Base-by-base conservation (phyloP, 2,113 vertebrate species). In the Corythaeola cristata region DNA sequence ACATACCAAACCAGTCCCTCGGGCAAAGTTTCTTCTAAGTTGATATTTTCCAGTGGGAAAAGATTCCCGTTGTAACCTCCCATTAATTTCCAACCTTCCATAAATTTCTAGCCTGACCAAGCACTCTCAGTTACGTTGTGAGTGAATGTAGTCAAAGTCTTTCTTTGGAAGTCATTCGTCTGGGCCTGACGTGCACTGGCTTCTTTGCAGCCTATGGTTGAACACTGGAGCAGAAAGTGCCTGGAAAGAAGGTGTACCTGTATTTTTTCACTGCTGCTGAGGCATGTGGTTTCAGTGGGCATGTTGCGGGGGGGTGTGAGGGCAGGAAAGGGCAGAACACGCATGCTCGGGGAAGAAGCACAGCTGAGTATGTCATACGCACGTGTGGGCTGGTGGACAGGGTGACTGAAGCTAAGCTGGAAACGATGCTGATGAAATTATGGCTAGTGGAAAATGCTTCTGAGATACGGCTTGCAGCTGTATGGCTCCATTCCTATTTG, bases 251-350 rank as follows among this genome's bases (percentile, higher is more conserved):
- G n/a, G 5, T 45, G 28, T 22, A 17, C 21, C 33, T 59, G 9
- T 22, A 5, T 41, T 15, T 91, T 79, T 60, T 30, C 49, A 15
- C 20, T 49, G 49, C 35, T 82, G 56, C 69, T 63, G 60, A 87
- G 49, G 37, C 2, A 0, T 0, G 0, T 0, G 23, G 56, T 44
- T 69, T n/a, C 49, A 6, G 56, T 27, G 33, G 41, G 11, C 32
- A 30, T 5, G 9, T 17, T 56, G 41, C 5, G 3, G 24, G 7
- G 6, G 2, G 8, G 6, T 12, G 7, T 15, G 37, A 37, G 27
- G 26, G 50, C 12, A 78, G 26, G 30, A 55, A 50, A 69, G 30
- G 44, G 35, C 79, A 69, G 49, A 90, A 35, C 32, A 37, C 1
- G 3, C 1, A 0, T 1, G 7, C 18, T 24, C 4, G 10, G 19